Percentiles rank a stretch among this genome's conserved stretches.
Conservation (phyloP, 2,888 invertebrate species). For the Eupeodes luniger region DNA sequence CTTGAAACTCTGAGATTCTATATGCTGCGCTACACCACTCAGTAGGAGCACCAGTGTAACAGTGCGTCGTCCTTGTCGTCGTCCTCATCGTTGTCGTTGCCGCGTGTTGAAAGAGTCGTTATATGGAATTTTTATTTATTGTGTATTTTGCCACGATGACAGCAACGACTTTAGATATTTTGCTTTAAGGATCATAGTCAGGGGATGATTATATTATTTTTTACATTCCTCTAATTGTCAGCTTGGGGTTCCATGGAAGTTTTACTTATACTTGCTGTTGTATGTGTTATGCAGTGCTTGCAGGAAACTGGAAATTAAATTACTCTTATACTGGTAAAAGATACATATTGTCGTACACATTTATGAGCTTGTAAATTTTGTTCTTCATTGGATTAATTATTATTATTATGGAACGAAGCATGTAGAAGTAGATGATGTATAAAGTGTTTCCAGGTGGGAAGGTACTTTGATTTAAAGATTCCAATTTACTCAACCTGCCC, state of each 20-base stretch:
- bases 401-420: neutral
- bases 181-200: slow-evolving; percentile 62
- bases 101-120: slow-evolving; percentile 54
- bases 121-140: slow-evolving; percentile 61
- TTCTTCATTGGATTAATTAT: slow-evolving; percentile 20
- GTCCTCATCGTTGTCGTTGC: too few relatives aligned
- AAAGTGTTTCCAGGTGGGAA: neutral
- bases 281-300: neutral
- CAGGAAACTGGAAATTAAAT: slow-evolving; percentile 25
- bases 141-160: slow-evolving; percentile 48
- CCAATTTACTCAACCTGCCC: neutral
- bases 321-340: neutral
- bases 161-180: slow-evolving; percentile 28
- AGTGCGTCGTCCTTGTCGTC: too few relatives aligned
- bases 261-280: too few relatives aligned
- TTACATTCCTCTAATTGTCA: slow-evolving; percentile 52
- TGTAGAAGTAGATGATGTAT: neutral
- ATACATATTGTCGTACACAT: slow-evolving; percentile 13
- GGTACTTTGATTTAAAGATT: neutral
- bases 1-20: neutral
- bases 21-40: neutral
- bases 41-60: slow-evolving; percentile 19
- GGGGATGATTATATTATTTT: slow-evolving; percentile 66
- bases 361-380: slow-evolving; percentile 25
- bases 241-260: slow-evolving; percentile 8